These are phyloP conservation scores for Paedocypris micromegethes DNA, from an alignment of 2,797 vertebrate genomes.

Conservation along the genomic window DNA sequence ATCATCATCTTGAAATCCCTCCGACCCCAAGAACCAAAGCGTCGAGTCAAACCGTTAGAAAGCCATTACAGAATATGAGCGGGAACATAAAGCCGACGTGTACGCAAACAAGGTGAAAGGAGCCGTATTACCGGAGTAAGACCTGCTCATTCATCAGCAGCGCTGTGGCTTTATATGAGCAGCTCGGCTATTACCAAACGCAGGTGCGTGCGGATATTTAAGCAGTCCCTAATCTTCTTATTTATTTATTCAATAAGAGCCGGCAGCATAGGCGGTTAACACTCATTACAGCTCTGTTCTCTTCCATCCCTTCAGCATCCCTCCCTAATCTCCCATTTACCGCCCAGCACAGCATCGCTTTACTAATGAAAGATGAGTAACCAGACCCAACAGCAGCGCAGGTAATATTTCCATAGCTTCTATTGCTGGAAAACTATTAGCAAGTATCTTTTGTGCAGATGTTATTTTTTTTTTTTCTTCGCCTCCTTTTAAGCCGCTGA, in stretches of 20 bases:
- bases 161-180: slow-evolving; percentile 25
- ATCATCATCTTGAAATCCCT: neutral
- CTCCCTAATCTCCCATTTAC: slow-evolving; percentile 29
- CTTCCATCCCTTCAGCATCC: slow-evolving; percentile 22
- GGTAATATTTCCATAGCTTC: slow-evolving; percentile 29
- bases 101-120: slow-evolving; percentile 20
- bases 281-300: slow-evolving; percentile 38
- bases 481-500: slow-evolving; percentile 1
- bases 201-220: slow-evolving; percentile 31
- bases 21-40: slow-evolving; percentile 7
- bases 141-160: slow-evolving; percentile 21
- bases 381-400: slow-evolving; percentile 27
- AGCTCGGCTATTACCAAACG: slow-evolving; percentile 16
- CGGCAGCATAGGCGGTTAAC: slow-evolving; percentile 36
- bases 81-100: slow-evolving; percentile 9
- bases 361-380: slow-evolving; percentile 24
- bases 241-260: slow-evolving; percentile 51
- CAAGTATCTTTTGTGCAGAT: slow-evolving; percentile 3
- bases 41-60: neutral
- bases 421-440: slow-evolving; percentile 16
- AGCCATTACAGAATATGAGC: slow-evolving; percentile 9
- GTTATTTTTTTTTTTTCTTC: no score
- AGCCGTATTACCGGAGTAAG: slow-evolving; percentile 2
- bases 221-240: slow-evolving; percentile 45
- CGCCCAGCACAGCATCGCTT: slow-evolving; percentile 6